A percentile compares a stretch with the other conserved stretches of the same genome.
Evolutionary conservation across 1,140 invertebrate genomes (phyloP).

Genomic region (Listronotus bonariensis): DNA sequence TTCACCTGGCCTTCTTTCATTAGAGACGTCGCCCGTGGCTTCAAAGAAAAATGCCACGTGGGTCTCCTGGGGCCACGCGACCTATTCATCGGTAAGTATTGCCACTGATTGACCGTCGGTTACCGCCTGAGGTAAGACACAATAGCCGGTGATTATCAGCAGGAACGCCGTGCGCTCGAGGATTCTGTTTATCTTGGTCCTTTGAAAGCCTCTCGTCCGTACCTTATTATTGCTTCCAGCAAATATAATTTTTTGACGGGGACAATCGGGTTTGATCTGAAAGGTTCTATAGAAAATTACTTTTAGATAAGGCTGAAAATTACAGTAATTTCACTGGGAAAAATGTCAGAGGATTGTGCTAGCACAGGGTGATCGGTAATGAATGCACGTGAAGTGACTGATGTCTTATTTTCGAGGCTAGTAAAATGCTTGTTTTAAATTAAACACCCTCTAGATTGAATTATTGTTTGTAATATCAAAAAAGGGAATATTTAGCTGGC

Average conservation of each 20-base stretch:
- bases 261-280: background rate
- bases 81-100: slow-evolving; percentile 49
- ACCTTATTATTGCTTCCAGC: slow-evolving; percentile 12
- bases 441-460: too few relatives aligned
- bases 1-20: slow-evolving; percentile 8
- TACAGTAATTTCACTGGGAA: background rate
- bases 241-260: slow-evolving; percentile 5
- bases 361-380: too few relatives aligned
- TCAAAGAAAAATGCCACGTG: slow-evolving; percentile 44
- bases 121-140: slow-evolving; percentile 44
- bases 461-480: too few relatives aligned
- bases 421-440: too few relatives aligned
- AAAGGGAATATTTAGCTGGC: too few relatives aligned
- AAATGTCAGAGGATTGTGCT: too few relatives aligned
- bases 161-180: slow-evolving; percentile 34
- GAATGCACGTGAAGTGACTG: too few relatives aligned
- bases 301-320: background rate
- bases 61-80: slow-evolving; percentile 42
- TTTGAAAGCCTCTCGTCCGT: slow-evolving; percentile 21
- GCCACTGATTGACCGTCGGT: slow-evolving; percentile 49
- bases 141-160: slow-evolving; percentile 47
- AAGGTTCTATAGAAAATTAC: slow-evolving; percentile 8
- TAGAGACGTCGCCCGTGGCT: slow-evolving; percentile 30
- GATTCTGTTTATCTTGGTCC: slow-evolving; percentile 39
- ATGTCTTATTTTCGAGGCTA: too few relatives aligned